Evolutionary conservation across 1,140 invertebrate species (phyloP).

Genomic region (Vollenhovia emeryi): DNA sequence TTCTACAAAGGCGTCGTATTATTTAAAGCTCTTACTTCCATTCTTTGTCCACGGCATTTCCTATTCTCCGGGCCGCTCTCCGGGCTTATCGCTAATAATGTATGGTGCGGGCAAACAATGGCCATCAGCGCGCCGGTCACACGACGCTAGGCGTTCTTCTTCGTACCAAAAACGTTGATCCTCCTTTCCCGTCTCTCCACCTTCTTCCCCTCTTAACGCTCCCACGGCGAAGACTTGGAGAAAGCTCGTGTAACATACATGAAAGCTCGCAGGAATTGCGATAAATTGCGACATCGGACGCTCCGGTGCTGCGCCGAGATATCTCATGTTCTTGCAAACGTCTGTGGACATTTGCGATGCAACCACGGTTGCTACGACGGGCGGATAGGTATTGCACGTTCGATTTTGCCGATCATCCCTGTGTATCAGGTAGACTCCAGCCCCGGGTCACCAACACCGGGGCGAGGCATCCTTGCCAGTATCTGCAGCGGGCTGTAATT

Average conservation of each 20-base stretch:
- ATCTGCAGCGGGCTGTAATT: conserved; percentile 72
- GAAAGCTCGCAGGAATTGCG: not conserved
- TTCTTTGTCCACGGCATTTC: conserved; percentile 76
- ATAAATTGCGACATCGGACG: conserved; percentile 39
- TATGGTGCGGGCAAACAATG: conserved; percentile 74
- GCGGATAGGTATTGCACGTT: conserved; percentile 47
- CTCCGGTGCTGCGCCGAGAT: conserved; percentile 17
- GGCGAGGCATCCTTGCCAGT: conserved; percentile 66
- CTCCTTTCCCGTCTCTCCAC: too few species aligned
- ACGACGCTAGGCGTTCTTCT: not conserved
- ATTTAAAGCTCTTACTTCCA: conserved; percentile 78
- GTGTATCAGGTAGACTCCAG: conserved; percentile 36
- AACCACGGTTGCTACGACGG: conserved; percentile 40
- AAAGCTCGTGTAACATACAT: not conserved
- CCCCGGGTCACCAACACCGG: conserved; percentile 51
- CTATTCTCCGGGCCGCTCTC: conserved; percentile 69
- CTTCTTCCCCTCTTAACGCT: not conserved
- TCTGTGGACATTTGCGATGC: conserved; percentile 46
- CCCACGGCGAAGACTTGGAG: not conserved
- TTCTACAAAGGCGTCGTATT: conserved; percentile 77
- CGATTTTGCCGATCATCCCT: conserved; percentile 65
- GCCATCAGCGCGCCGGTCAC: conserved; percentile 71
- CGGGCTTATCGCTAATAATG: conserved; percentile 78
- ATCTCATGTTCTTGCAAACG: conserved; percentile 51
- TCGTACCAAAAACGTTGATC: conserved; percentile 6